Percentiles rank a stretch among this genome's conserved stretches.
Conservation (phyloP, 2,113 vertebrate species). For the Esox niger region DNA sequence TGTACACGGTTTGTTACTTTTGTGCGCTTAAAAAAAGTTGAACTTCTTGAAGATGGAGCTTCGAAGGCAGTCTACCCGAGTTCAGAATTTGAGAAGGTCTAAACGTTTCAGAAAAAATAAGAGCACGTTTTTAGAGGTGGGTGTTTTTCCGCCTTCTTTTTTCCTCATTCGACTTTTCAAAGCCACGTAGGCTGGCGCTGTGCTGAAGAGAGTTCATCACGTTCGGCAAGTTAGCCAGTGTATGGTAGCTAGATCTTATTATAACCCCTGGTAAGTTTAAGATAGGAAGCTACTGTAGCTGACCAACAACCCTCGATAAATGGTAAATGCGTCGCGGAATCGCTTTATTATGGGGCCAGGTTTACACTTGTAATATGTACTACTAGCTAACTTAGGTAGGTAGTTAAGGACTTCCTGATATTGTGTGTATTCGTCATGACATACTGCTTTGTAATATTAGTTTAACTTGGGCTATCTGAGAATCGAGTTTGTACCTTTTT, state of each 20-base stretch:
- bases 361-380: too few relatives aligned
- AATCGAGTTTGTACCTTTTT: too few relatives aligned
- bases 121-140: not conserved
- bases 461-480: too few relatives aligned
- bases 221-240: too few relatives aligned
- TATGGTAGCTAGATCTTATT: too few relatives aligned
- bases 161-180: slow-evolving; percentile 29
- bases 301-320: too few relatives aligned
- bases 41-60: not conserved
- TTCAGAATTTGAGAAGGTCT: not conserved
- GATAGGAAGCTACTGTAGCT: too few relatives aligned
- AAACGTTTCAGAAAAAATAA: not conserved
- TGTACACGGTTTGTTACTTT: not conserved
- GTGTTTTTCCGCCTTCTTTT: slow-evolving; percentile 30
- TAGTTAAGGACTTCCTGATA: too few relatives aligned
- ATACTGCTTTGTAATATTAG: too few relatives aligned
- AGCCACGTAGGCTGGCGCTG: slow-evolving; percentile 46
- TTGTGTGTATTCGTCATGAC: too few relatives aligned
- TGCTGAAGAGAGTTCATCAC: not conserved
- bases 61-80: not conserved
- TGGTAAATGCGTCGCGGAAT: not conserved
- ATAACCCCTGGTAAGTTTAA: too few relatives aligned
- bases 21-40: not conserved
- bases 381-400: too few relatives aligned
- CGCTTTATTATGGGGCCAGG: not conserved